phyloP scores from a whole-genome alignment of 2,797 vertebrate genomes.

The Chiloscyllium punctatum region DNA sequence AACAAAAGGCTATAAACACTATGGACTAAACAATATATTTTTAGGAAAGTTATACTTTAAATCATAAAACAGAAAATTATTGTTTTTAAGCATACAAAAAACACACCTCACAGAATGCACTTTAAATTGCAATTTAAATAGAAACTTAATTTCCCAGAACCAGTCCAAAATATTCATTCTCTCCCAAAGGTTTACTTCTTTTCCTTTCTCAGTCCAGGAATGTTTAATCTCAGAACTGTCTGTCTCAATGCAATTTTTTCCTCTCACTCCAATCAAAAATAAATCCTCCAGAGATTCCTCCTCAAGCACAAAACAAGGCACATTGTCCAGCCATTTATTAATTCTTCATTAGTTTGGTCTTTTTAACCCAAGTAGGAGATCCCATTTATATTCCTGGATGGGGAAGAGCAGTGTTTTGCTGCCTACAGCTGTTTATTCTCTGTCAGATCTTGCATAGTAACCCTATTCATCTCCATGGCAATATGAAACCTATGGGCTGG shows the following conservation, averaged over 20 bases:
- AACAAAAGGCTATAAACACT: too few species aligned
- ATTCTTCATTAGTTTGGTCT: neutral
- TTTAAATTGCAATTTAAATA: too few species aligned
- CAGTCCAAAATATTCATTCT: neutral
- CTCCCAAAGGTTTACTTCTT: neutral
- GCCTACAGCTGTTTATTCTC: too few species aligned
- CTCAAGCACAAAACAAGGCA: neutral
- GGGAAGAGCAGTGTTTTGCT: too few species aligned
- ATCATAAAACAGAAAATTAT: too few species aligned
- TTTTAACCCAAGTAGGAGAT: neutral
- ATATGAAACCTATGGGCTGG: neutral
- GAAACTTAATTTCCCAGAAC: too few species aligned
- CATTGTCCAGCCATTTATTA: neutral
- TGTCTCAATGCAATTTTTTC: neutral
- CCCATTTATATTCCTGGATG: neutral
- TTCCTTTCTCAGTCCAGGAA: neutral
- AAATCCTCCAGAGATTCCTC: neutral
- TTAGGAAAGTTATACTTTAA: too few species aligned
- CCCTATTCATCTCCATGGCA: neutral
- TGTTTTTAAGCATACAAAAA: too few species aligned
- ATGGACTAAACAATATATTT: too few species aligned
- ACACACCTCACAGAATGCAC: too few species aligned
- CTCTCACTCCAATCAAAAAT: too few species aligned
- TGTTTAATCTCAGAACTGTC: neutral
- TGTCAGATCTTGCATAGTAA: neutral